Evolutionary conservation across 2,888 invertebrate genomes (phyloP).

Genomic region (Nomada fabriciana): DNA sequence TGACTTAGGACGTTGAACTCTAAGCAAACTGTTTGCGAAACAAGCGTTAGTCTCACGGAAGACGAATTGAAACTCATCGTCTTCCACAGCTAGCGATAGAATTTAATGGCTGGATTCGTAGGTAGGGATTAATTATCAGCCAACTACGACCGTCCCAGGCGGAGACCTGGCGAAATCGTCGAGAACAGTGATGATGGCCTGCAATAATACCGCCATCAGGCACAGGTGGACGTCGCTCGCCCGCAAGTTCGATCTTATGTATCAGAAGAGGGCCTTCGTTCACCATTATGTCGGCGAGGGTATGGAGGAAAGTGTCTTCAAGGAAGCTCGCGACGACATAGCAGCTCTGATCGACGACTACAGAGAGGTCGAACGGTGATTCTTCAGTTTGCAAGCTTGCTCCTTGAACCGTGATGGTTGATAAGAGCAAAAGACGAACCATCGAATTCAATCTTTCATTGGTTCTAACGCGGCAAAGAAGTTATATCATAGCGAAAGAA

Average conservation of each 20-base stretch:
- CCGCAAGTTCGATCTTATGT: constrained; percentile 93
- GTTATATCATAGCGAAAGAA: not conserved
- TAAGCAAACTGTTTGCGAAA: not conserved
- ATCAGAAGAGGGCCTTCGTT: constrained; percentile 93
- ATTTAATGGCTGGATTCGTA: constrained; percentile 75
- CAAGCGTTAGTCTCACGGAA: not conserved
- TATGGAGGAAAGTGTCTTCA: constrained; percentile 89
- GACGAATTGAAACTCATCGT: not conserved
- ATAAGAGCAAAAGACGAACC: not conserved
- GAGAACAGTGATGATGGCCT: constrained; percentile 93
- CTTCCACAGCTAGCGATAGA: not conserved
- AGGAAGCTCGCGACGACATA: constrained; percentile 87
- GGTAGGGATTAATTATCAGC: constrained; percentile 91
- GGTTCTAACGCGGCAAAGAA: not conserved
- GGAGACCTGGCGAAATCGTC: constrained; percentile 91
- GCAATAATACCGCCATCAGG: constrained; percentile 92
- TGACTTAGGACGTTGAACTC: not conserved
- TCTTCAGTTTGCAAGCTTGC: not conserved
- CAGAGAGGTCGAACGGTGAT: constrained; percentile 87
- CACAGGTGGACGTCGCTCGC: constrained; percentile 92
- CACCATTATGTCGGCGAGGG: constrained; percentile 94
- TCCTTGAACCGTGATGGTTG: not conserved
- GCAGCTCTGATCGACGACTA: constrained; percentile 89
- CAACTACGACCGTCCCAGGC: constrained; percentile 90
- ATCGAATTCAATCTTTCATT: not conserved